Conservation (phyloP, 1,140 invertebrate genomes). For the Tetragnatha versicolor region DNA sequence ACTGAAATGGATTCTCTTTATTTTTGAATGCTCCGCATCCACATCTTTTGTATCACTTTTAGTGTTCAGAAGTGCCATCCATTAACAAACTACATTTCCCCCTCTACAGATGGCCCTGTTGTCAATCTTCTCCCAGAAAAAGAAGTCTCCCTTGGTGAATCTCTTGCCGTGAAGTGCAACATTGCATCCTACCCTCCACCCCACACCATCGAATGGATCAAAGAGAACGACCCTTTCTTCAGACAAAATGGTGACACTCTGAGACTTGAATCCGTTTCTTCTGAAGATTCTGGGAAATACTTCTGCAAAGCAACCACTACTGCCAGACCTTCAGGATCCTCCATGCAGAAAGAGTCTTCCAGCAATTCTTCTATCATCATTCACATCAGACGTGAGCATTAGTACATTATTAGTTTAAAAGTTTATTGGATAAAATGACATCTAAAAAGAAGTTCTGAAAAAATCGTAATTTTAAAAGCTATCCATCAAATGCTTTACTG, state of each 20-base stretch:
- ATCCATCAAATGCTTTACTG: too few species aligned
- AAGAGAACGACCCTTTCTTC: slow-evolving; percentile 83
- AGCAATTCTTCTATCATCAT: slow-evolving; percentile 80
- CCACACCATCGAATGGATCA: slow-evolving; percentile 83
- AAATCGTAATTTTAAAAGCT: too few species aligned
- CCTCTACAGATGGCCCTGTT: slow-evolving; percentile 72
- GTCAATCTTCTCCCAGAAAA: slow-evolving; percentile 67
- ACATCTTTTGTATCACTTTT: neutral
- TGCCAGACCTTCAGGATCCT: slow-evolving; percentile 72
- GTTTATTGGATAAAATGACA: too few species aligned
- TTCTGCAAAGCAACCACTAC: slow-evolving; percentile 84
- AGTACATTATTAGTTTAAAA: too few species aligned
- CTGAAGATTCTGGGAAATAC: slow-evolving; percentile 85
- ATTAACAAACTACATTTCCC: too few species aligned
- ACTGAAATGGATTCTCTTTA: too few species aligned
- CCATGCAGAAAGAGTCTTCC: slow-evolving; percentile 69
- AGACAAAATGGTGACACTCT: slow-evolving; percentile 80
- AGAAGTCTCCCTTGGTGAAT: slow-evolving; percentile 84
- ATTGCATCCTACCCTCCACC: slow-evolving; percentile 79
- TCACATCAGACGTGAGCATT: slow-evolving; percentile 71
- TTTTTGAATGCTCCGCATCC: neutral
- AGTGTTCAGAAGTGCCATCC: neutral
- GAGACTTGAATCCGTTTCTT: slow-evolving; percentile 76
- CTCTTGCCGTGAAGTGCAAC: slow-evolving; percentile 82
- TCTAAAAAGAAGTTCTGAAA: too few species aligned